Conservation (phyloP, 2,113 vertebrate species). For the Epinephelus moara region DNA sequence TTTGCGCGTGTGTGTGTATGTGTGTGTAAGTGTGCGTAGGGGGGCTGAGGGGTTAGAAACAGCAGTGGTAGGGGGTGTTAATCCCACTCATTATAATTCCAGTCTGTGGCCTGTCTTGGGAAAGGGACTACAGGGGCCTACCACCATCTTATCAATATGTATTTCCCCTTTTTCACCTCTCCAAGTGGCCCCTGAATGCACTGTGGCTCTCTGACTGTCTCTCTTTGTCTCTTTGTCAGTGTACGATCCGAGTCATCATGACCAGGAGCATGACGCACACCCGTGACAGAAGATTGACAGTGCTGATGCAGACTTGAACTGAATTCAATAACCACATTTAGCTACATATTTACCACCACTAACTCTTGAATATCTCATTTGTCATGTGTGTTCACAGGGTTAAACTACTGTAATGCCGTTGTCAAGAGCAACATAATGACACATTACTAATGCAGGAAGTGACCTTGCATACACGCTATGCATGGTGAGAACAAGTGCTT, state of each 20-base stretch:
- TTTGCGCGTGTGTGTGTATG: conserved; percentile 62
- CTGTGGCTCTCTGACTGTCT: conserved; percentile 14
- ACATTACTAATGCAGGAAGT: neutral
- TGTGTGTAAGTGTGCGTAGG: conserved; percentile 44
- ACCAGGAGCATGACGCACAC: conserved; percentile 3
- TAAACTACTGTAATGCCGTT: neutral
- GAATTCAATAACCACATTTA: neutral
- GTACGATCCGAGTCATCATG: neutral
- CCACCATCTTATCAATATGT: conserved; percentile 83
- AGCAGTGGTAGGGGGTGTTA: conserved; percentile 80
- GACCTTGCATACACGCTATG: conserved; percentile 10
- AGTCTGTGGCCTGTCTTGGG: conserved; percentile 81
- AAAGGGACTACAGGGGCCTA: conserved; percentile 73
- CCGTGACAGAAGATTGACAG: neutral
- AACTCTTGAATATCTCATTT: neutral
- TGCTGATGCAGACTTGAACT: neutral
- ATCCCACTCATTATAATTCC: conserved; percentile 88
- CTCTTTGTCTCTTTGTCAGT: conserved; percentile 17
- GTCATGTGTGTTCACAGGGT: neutral
- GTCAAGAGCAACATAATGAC: conserved; percentile 18
- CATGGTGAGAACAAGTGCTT: neutral
- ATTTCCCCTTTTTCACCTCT: conserved; percentile 75
- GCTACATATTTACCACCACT: neutral
- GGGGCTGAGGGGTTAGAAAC: conserved; percentile 69
- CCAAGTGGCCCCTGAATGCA: conserved; percentile 66